Evolutionary conservation across 2,888 invertebrate genomes (phyloP).

Genomic region (Leptinotarsa haldemani): DNA sequence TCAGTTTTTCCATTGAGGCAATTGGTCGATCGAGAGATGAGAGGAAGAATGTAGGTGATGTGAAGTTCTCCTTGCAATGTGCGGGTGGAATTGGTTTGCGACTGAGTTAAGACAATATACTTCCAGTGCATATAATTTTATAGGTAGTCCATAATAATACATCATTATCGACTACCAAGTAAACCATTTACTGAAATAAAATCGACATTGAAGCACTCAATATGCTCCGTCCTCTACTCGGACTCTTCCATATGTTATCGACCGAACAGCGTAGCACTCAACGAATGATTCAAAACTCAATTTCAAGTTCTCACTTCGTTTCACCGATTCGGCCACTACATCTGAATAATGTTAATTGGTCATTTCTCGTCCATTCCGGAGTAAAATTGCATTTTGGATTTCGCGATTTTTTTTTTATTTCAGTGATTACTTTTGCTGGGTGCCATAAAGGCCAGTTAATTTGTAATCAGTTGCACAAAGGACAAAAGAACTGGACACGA

Average conservation of each 20-base stretch:
- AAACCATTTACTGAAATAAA: no score
- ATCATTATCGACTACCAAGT: no score
- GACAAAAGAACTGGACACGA: background rate
- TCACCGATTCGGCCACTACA: constrained; percentile 30
- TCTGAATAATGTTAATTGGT: constrained; percentile 41
- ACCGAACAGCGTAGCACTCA: background rate
- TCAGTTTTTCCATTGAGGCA: no score
- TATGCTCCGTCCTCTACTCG: background rate
- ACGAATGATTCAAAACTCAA: constrained; percentile 10
- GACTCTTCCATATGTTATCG: background rate
- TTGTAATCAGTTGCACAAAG: constrained; percentile 2
- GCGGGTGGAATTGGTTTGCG: no score
- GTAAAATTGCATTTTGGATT: constrained; percentile 29
- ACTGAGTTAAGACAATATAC: no score
- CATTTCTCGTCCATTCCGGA: constrained; percentile 30
- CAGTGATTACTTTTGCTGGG: constrained; percentile 27
- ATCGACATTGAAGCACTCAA: no score
- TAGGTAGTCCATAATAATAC: no score
- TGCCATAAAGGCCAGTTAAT: background rate
- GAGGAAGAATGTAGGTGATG: no score
- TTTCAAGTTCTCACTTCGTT: constrained; percentile 17
- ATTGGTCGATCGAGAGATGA: no score
- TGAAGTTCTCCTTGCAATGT: no score
- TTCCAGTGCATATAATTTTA: no score
- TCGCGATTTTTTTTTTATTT: constrained; percentile 22